phyloP scores from a whole-genome alignment of 2,888 invertebrate genomes.

The Pammene fasciana region DNA sequence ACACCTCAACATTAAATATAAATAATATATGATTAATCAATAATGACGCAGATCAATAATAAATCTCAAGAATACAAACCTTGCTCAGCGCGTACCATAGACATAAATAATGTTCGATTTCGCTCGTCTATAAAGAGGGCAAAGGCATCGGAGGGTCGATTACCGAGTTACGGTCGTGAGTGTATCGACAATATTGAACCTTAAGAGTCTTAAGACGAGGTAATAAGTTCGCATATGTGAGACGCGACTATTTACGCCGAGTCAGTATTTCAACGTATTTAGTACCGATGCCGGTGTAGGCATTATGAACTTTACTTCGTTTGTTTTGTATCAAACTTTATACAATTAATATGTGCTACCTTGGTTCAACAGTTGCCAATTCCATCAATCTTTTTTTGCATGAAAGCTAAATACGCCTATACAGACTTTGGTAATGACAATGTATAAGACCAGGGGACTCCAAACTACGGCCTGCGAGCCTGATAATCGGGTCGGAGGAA shows the following conservation, averaged over 20 bases:
- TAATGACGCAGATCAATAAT: too few relatives aligned
- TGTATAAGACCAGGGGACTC: too few relatives aligned
- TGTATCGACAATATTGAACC: background rate
- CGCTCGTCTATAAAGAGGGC: conserved; percentile 38
- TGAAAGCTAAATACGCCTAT: too few relatives aligned
- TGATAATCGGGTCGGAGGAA: too few relatives aligned
- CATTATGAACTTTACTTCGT: background rate
- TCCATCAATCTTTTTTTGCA: too few relatives aligned
- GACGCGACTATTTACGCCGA: background rate
- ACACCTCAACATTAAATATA: too few relatives aligned
- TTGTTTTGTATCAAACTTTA: too few relatives aligned
- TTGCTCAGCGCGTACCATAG: conserved; percentile 24
- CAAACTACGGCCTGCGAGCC: too few relatives aligned
- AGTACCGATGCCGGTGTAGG: background rate
- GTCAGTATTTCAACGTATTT: conserved; percentile 25
- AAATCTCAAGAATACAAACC: conserved; percentile 11
- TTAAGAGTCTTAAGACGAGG: background rate
- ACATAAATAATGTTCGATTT: conserved; percentile 38
- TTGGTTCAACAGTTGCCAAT: too few relatives aligned
- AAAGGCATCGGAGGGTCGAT: conserved; percentile 40
- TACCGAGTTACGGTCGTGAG: conserved; percentile 25
- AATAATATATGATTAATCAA: too few relatives aligned
- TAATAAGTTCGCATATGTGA: background rate
- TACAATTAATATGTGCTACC: too few relatives aligned
- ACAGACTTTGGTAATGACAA: too few relatives aligned